Evolutionary conservation across 1,140 invertebrate genomes (phyloP), one percentile per base, ranked within the genome.

Genomic region (Tetranychus urticae): DNA sequence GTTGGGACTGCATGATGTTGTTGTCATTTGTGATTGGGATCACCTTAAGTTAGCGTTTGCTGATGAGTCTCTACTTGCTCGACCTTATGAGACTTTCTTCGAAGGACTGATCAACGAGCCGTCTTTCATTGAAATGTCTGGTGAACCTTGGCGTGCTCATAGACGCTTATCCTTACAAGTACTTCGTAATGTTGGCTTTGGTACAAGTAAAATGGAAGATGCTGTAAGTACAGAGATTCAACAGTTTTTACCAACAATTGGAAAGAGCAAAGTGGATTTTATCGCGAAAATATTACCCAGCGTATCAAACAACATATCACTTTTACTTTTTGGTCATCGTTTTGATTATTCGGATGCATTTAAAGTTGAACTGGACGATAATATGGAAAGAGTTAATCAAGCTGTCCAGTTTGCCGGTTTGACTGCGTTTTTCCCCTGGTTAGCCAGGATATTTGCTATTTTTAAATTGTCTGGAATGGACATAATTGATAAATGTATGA

Each of bases 111-210:
- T 52, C 23, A n/a, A 33, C 23, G 50, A 2, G 6, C n/a, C n/a
- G 2, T n/a, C n/a, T 13, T 52, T 52, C n/a, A 33, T n/a, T 13
- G 50, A 52, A 31, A 31, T 52, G 23, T 66, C 56, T 35, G 85
- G 86, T 0, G 67, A 76, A 7, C 67, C 81, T 4, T 89, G 86
- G 85, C 76, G 74, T 56, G 80, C 82, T 64, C 81, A 88, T 64
- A 75, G 85, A 50, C 73, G 74, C 55, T 88, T 88, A 71, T 77
- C 81, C 3, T 69, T 86, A 52, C 78, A 79, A 61, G 78, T 82
- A 59, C 74, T 90, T 63, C 76, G 77, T 36, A 73, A 80, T 36
- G 74, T 86, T 8, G 86, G 86, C 23, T 83, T 85, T 62, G 50
- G 50, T 52, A 52, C 13, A 23, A 52, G 50, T 52, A 33, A 2